Conservation (phyloP, 2,888 invertebrate species). For the Acrobasis consociella region DNA sequence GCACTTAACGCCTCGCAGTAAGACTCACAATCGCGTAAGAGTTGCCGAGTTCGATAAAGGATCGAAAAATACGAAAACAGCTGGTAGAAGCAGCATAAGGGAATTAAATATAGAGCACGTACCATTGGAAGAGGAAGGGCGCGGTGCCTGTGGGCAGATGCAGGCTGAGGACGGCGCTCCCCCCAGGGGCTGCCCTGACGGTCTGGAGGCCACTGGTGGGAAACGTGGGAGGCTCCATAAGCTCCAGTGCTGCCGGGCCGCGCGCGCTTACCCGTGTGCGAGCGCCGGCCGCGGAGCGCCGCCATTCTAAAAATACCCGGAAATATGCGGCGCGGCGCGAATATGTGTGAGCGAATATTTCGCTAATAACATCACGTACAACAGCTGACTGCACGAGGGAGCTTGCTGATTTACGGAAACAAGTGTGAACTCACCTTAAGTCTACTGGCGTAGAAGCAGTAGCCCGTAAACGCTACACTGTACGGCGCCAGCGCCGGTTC, state of each 20-base stretch:
- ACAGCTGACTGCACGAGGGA: conserved; percentile 34
- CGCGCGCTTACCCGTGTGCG: conserved; percentile 75
- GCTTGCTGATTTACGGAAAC: conserved; percentile 1
- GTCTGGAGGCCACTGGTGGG: conserved; percentile 52
- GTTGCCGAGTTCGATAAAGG: conserved; percentile 8
- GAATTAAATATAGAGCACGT: conserved; percentile 36
- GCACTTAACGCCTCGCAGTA: conserved; percentile 24
- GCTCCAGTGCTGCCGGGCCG: conserved; percentile 73
- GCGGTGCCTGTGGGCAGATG: conserved; percentile 64
- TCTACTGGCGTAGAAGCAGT: neutral
- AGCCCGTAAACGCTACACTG: neutral
- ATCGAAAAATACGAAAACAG: conserved; percentile 24
- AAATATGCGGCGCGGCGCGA: conserved; percentile 72
- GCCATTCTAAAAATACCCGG: conserved; percentile 80
- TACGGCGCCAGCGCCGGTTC: neutral
- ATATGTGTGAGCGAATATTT: conserved; percentile 73
- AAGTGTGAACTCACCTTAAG: conserved; percentile 6
- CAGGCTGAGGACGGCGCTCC: conserved; percentile 53
- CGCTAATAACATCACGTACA: conserved; percentile 53
- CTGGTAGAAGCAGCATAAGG: conserved; percentile 23
- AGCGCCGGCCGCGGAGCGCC: conserved; percentile 63
- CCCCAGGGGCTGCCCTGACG: conserved; percentile 66
- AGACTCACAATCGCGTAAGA: conserved; percentile 16
- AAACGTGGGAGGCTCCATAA: conserved; percentile 75
- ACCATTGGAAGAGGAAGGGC: conserved; percentile 72